Evolutionary conservation across 2,888 invertebrate species (phyloP).

Genomic region (Chymomyza procnemis): DNA sequence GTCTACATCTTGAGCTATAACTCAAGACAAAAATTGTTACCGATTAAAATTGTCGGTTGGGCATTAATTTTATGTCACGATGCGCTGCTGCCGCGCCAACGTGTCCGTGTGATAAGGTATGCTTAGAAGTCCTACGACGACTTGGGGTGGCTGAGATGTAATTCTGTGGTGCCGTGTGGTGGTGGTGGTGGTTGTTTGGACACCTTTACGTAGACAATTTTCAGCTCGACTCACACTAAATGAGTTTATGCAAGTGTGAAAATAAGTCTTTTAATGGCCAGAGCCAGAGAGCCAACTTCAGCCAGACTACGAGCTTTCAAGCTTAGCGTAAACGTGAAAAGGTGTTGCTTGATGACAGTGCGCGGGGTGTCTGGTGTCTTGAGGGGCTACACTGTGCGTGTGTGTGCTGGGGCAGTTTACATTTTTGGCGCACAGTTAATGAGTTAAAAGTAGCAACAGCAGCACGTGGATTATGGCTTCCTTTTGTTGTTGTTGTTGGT

Average conservation of each 20-base stretch:
- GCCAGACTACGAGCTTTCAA: background rate
- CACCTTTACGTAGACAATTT: conserved; percentile 45
- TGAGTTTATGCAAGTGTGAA: conserved; percentile 73
- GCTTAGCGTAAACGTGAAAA: conserved; percentile 13
- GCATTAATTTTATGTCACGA: conserved; percentile 75
- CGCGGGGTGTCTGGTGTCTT: background rate
- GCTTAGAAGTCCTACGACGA: background rate
- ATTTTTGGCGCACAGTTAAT: conserved; percentile 50
- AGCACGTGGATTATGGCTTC: conserved; percentile 62
- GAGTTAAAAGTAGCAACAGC: conserved; percentile 60
- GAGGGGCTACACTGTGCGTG: conserved; percentile 7
- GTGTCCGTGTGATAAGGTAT: conserved; percentile 59
- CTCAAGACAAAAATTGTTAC: conserved; percentile 72
- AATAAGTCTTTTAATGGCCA: conserved; percentile 72
- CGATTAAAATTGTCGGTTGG: conserved; percentile 76
- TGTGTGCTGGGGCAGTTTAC: background rate
- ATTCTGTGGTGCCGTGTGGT: background rate
- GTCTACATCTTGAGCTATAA: conserved; percentile 52
- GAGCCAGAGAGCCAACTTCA: background rate
- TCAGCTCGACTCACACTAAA: conserved; percentile 62
- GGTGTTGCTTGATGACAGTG: background rate
- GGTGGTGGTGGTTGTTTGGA: conserved; percentile 4
- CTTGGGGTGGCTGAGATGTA: background rate
- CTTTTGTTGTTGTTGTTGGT: conserved; percentile 22
- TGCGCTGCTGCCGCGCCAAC: conserved; percentile 54